A percentile compares a stretch with the other conserved stretches of the same genome.
Conservation (phyloP, 2,888 invertebrate genomes). For the Ischnus inquisitorius region DNA sequence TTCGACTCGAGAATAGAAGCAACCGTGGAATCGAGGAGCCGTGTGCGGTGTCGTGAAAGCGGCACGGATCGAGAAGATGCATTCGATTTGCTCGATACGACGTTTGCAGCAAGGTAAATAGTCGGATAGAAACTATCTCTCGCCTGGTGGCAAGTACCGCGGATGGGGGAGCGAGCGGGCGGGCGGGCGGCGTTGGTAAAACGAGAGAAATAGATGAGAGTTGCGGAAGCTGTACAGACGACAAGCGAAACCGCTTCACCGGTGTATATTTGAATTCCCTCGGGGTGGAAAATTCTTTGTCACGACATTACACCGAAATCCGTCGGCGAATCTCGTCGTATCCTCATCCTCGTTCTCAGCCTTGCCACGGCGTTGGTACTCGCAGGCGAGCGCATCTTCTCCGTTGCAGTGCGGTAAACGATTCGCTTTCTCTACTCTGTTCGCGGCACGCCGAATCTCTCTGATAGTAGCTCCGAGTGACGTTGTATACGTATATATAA, state of each 20-base stretch:
- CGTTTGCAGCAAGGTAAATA: slow-evolving; percentile 56
- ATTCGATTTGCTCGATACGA: slow-evolving; percentile 63
- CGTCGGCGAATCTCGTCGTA: slow-evolving; percentile 48
- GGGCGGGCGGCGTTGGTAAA: slow-evolving; percentile 19
- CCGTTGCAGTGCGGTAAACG: slow-evolving; percentile 58
- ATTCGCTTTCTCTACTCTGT: slow-evolving; percentile 62
- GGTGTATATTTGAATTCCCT: slow-evolving; percentile 78
- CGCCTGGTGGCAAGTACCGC: slow-evolving; percentile 36
- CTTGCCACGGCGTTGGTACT: background rate
- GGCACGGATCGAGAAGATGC: slow-evolving; percentile 45
- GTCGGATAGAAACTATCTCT: slow-evolving; percentile 45
- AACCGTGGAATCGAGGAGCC: slow-evolving; percentile 27
- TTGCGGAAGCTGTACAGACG: slow-evolving; percentile 24
- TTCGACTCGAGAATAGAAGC: slow-evolving; percentile 18
- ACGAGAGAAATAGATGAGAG: slow-evolving; percentile 38
- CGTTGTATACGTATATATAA: no score
- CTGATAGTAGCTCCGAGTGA: slow-evolving; percentile 48
- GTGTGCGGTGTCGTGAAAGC: slow-evolving; percentile 4
- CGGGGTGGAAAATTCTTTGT: slow-evolving; percentile 73
- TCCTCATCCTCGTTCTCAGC: slow-evolving; percentile 10
- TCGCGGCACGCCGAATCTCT: slow-evolving; percentile 56
- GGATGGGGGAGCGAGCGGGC: background rate
- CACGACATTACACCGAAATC: slow-evolving; percentile 74
- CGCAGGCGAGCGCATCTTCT: slow-evolving; percentile 12
- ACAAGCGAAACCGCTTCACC: slow-evolving; percentile 65